phyloP scores from a whole-genome alignment of 2,113 vertebrate genomes.

The Corythornis cristatus region DNA sequence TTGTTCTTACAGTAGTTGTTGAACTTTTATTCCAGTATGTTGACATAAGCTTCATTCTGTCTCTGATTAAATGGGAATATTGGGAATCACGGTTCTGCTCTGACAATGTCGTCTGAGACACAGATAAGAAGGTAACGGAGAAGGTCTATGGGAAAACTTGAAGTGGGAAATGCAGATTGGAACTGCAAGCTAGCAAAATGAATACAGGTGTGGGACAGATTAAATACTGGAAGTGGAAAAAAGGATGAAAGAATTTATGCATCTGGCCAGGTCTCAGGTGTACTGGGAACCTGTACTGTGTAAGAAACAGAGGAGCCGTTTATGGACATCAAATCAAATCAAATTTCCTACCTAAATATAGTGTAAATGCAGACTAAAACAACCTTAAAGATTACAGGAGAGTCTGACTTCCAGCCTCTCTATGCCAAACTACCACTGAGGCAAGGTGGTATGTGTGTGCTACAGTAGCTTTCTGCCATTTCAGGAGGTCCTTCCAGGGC shows the following conservation, averaged over 20 bases:
- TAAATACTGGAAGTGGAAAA: neutral
- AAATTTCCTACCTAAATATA: neutral
- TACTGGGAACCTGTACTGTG: neutral
- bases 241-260: neutral
- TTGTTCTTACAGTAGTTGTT: neutral
- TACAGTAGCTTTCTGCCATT: neutral
- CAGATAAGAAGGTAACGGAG: neutral
- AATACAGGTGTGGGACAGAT: neutral
- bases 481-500: neutral
- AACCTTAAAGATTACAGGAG: neutral
- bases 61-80: neutral
- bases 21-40: neutral
- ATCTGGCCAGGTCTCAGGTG: neutral
- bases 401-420: neutral
- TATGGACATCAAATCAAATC: neutral
- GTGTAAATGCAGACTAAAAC: neutral
- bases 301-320: neutral
- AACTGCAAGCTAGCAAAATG: neutral
- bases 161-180: neutral
- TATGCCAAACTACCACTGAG: neutral
- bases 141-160: neutral
- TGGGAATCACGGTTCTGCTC: neutral
- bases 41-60: neutral
- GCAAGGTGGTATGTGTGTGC: neutral
- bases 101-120: neutral